Base-by-base conservation (phyloP, 2,888 invertebrate species). In the Teinopalpus imperialis region DNA sequence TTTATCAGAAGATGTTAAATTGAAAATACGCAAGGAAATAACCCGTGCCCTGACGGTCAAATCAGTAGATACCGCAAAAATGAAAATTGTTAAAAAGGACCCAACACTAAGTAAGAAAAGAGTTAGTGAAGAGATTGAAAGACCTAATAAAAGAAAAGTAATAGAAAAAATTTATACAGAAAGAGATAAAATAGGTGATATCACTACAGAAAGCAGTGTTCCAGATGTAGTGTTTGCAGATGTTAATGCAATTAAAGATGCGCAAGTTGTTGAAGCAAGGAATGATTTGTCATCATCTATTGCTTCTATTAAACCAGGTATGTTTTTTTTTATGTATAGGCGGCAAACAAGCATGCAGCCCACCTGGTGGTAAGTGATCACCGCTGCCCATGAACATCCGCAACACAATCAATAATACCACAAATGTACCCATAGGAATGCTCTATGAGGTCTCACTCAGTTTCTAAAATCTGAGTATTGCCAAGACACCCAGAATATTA, bases 171-270 rank as follows among this genome's bases (percentile, higher is more conserved):
- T 10, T 2, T 12, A 21, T n/a, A 31, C 34, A 29, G 23, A 36
- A 8, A 6, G 16, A 14, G 3, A 43, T 6, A 21, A 47, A 48
- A 23, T 29, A 24, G 30, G 44, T 48, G 46, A 46, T 31, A 24
- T 34, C 5, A 30, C 21, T 8, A 9, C 10, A 8, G 27, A 40
- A 12, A 29, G 12, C 10, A 39, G 13, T 9, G 39, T 49, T n/a
- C 73, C 69, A 0, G 79, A 78, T 43, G 56, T 83, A 36, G 75
- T 56, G 0, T 86, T 85, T 56, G 82, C 81, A 3, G 81, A 85
- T 64, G 80, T 81, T 0, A 75, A 76, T 57, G 69, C 70, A 40
- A 51, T 69, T 2, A 61, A 64, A 36, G 60, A 53, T 34, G 63
- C 52, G 34, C 66, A 65, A 12, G 42, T 52, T 3, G 20, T 59